These are phyloP conservation scores for Platichthys stellatus DNA, from an alignment of 2,113 vertebrate species.

Conservation along the genomic window DNA sequence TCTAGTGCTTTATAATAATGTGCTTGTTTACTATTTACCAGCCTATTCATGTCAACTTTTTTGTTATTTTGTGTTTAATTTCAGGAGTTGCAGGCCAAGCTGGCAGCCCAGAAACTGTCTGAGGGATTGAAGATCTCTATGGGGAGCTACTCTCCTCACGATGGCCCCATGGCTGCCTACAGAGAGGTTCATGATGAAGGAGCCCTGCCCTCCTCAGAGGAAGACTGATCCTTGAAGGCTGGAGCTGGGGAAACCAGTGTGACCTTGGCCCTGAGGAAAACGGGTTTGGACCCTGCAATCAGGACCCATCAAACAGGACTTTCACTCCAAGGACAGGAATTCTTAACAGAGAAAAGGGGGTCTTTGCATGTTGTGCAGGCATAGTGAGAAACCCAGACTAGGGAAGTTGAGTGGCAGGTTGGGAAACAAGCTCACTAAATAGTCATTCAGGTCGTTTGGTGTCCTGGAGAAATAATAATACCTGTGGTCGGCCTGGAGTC, in stretches of 20 bases:
- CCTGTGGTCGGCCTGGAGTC: conserved; percentile 19
- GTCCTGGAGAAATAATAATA: conserved; percentile 41
- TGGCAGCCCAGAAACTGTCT: conserved; percentile 91
- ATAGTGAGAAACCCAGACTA: conserved; percentile 46
- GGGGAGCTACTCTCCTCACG: conserved; percentile 87
- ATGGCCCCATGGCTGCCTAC: conserved; percentile 81
- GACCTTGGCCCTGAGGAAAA: conserved; percentile 61
- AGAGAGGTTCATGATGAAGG: conserved; percentile 89
- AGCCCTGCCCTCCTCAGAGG: conserved; percentile 85
- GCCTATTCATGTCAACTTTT: conserved; percentile 69
- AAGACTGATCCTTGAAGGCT: conserved; percentile 77
- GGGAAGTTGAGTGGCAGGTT: conserved; percentile 54
- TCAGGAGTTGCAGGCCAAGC: conserved; percentile 91
- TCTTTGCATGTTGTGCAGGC: conserved; percentile 59
- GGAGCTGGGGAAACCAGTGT: conserved; percentile 59
- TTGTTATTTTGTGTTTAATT: conserved; percentile 65
- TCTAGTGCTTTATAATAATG: conserved; percentile 52
- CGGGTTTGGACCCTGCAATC: conserved; percentile 67
- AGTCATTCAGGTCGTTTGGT: conserved; percentile 42
- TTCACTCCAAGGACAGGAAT: conserved; percentile 58
- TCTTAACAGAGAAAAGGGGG: conserved; percentile 53
- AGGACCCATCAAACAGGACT: conserved; percentile 63
- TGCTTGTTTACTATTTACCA: conserved; percentile 51
- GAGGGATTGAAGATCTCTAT: conserved; percentile 88
- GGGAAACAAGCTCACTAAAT: conserved; percentile 51